Percentiles rank a stretch among this genome's conserved stretches.
phyloP scores from a whole-genome alignment of 2,888 invertebrate genomes.

The Apamea epomidion region DNA sequence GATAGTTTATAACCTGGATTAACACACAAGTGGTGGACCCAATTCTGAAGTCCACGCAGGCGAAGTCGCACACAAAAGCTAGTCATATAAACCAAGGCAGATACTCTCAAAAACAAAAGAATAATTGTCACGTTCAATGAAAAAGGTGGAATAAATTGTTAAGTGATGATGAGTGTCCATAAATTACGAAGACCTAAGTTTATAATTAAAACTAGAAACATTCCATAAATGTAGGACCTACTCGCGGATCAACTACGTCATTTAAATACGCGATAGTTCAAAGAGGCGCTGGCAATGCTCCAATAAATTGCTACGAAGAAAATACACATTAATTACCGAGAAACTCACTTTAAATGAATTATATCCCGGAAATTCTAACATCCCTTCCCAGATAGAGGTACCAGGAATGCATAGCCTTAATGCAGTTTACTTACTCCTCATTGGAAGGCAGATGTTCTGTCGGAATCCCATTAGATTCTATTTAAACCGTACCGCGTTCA shows the following conservation, averaged over 20 bases:
- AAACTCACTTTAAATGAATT: constrained; percentile 25
- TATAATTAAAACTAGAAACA: constrained; percentile 9
- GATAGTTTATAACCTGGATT: background rate
- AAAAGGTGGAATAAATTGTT: background rate
- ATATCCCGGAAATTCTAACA: constrained; percentile 26
- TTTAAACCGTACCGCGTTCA: constrained; percentile 12
- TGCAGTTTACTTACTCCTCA: constrained; percentile 20
- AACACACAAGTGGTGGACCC: background rate
- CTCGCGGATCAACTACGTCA: constrained; percentile 16
- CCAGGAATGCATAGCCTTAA: constrained; percentile 39
- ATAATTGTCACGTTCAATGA: background rate
- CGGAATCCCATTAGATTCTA: constrained; percentile 30
- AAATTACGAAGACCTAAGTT: background rate
- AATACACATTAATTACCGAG: constrained; percentile 43
- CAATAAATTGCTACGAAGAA: constrained; percentile 34
- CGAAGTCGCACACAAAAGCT: background rate
- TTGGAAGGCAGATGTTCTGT: constrained; percentile 26
- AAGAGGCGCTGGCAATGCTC: constrained; percentile 33
- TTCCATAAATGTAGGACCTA: constrained; percentile 18
- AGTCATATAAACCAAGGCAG: background rate
- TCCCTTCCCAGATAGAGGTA: constrained; percentile 15
- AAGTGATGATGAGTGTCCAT: background rate
- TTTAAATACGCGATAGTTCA: constrained; percentile 29
- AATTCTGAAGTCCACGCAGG: background rate
- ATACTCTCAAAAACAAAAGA: background rate